These are phyloP conservation scores for Antheraea mylitta DNA, from an alignment of 1,140 invertebrate genomes.

Conservation along the genomic window DNA sequence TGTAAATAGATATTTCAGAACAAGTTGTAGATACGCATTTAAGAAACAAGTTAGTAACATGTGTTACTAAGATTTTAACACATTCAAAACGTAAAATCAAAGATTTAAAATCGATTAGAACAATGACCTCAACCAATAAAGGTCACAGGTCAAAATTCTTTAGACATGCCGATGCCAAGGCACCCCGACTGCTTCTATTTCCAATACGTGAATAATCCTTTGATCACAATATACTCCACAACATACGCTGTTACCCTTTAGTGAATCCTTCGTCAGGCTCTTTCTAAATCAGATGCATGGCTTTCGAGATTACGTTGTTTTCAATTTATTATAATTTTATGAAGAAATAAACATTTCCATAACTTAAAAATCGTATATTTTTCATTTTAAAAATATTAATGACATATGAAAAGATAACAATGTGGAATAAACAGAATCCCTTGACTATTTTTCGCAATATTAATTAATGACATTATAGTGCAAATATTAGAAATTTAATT, in stretches of 20 bases:
- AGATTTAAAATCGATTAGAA: conserved; percentile 6
- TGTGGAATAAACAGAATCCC: too few species aligned
- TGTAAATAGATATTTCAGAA: too few species aligned
- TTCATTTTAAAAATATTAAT: too few species aligned
- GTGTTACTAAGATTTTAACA: not conserved
- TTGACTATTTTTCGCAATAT: too few species aligned
- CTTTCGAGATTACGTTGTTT: not conserved
- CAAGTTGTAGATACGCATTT: too few species aligned
- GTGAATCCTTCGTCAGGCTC: not conserved
- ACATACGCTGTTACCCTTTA: not conserved
- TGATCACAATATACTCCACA: conserved; percentile 7
- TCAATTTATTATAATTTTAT: not conserved
- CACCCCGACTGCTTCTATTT: conserved; percentile 22
- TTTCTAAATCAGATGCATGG: not conserved
- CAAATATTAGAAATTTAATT: too few species aligned
- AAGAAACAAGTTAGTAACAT: not conserved
- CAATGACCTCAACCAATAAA: conserved; percentile 20
- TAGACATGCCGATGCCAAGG: conserved; percentile 18
- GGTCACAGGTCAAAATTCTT: conserved; percentile 35
- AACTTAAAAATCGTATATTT: too few species aligned
- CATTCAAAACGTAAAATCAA: conserved; percentile 15
- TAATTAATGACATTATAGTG: too few species aligned
- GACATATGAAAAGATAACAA: too few species aligned
- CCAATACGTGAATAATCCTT: conserved; percentile 26
- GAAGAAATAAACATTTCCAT: too few species aligned